Conservation (phyloP, 2,888 invertebrate genomes). For the Metallyticus violacea region DNA sequence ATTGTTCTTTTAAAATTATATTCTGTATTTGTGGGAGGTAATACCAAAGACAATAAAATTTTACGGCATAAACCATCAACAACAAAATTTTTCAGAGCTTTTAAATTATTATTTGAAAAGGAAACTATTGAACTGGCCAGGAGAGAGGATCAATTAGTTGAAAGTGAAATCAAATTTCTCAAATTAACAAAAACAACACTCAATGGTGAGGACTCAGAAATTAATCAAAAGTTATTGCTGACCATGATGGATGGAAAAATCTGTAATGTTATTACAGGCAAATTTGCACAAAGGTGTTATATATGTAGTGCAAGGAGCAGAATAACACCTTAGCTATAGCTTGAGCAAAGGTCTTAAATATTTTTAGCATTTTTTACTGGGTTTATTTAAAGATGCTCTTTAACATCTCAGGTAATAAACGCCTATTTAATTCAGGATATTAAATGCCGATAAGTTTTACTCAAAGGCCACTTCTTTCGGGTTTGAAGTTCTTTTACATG, state of each 20-base stretch:
- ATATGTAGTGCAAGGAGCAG: constrained; percentile 31
- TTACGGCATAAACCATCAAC: neutral
- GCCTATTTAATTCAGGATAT: too few relatives aligned
- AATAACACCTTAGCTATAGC: too few relatives aligned
- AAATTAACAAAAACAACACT: neutral
- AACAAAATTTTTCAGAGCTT: constrained; percentile 9
- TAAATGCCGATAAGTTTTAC: too few relatives aligned
- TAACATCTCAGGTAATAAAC: too few relatives aligned
- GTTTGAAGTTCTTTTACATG: too few relatives aligned
- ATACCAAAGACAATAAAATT: neutral
- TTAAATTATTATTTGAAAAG: constrained; percentile 31
- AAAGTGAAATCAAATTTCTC: constrained; percentile 26
- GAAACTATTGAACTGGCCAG: constrained; percentile 24
- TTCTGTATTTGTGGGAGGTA: neutral
- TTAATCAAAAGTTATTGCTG: constrained; percentile 30
- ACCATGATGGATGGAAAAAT: constrained; percentile 36
- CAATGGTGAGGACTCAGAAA: neutral
- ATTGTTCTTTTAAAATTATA: neutral
- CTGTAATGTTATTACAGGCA: constrained; percentile 31
- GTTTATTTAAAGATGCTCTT: too few relatives aligned
- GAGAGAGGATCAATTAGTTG: constrained; percentile 27
- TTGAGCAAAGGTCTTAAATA: too few relatives aligned
- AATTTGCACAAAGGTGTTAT: constrained; percentile 32
- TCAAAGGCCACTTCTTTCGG: too few relatives aligned
- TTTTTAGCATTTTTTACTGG: too few relatives aligned